These are phyloP conservation scores for Centropus bengalensis DNA, from an alignment of 2,113 vertebrate genomes.

Conservation along the genomic window DNA sequence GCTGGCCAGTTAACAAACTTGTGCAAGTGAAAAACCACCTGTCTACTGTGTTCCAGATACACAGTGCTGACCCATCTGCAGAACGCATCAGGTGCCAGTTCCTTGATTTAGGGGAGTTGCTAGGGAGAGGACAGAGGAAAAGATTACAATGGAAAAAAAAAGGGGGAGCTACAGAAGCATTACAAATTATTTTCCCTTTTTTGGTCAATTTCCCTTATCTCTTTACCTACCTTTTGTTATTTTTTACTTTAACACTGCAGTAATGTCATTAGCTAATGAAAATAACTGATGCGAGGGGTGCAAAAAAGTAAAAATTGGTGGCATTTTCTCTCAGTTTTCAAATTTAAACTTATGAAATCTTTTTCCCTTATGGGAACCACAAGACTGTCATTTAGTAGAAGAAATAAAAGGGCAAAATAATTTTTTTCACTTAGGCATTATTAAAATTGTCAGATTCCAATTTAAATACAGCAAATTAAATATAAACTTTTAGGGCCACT, in stretches of 20 bases:
- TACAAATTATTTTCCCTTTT: conserved; percentile 19
- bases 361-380: neutral
- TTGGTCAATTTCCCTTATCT: neutral
- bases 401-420: neutral
- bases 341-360: neutral
- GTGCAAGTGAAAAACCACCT: conserved; percentile 50
- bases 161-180: neutral
- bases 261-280: neutral
- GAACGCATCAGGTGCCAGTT: conserved; percentile 54
- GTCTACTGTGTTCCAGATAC: neutral
- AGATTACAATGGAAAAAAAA: neutral
- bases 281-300: neutral
- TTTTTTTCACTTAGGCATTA: neutral
- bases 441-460: conserved; percentile 33
- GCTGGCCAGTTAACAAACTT: conserved; percentile 2
- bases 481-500: neutral
- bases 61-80: conserved; percentile 33
- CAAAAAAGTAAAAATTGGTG: neutral
- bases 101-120: conserved; percentile 37
- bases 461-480: conserved; percentile 42
- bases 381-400: neutral
- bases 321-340: neutral
- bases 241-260: neutral
- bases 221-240: neutral
- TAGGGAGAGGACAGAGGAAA: neutral